Evolutionary conservation across 2,888 invertebrate species (phyloP), one percentile per base, ranked within the genome.

Genomic region (Endotricha flammealis): DNA sequence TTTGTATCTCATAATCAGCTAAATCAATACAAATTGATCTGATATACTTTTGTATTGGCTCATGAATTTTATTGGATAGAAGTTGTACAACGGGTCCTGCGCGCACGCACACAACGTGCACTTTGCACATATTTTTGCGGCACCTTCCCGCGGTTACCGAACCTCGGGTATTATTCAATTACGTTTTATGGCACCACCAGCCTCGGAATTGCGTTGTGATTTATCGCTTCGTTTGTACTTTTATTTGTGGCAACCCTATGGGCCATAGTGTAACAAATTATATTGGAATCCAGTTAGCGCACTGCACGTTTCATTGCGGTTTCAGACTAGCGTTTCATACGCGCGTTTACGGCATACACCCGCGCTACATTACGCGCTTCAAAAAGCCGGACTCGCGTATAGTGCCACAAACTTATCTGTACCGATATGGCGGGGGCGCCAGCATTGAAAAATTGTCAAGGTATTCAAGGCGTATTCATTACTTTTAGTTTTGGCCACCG

Each of bases 171-270:
- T 44, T 42, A 44, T 47, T 47, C 47, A 47, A 47, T 47, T 47
- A 44, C 44, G 40, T 47, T 47, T 47, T 44, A 47, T 38, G 39
- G 44, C 44, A 42, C 38, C 42, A 39, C 41, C 25, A 33, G 12
- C 20, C 29, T 31, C 14, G 36, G 40, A 42, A 44, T 42, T 42
- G 47, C 44, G 24, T 17, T 31, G 42, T 38, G 47, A 47, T 47
- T 47, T 47, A 47, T 47, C 47, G 47, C 47, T 44, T 47, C 44
- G 47, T 47, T 47, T 47, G 41, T 39, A 25, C 39, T 44, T 44
- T 41, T 44, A 41, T 44, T 37, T 34, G 41, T 32, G 41, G 38
- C 36, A 33, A 36, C 39, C 9, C 38, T 10, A 12, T 12, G 27
- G 12, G 12, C 3, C 24, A 11, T 10, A 11, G 11, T 11, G 12